A percentile compares a stretch with the other conserved stretches of the same genome.
phyloP scores from a whole-genome alignment of 2,797 vertebrate species.

The Characodon lateralis region DNA sequence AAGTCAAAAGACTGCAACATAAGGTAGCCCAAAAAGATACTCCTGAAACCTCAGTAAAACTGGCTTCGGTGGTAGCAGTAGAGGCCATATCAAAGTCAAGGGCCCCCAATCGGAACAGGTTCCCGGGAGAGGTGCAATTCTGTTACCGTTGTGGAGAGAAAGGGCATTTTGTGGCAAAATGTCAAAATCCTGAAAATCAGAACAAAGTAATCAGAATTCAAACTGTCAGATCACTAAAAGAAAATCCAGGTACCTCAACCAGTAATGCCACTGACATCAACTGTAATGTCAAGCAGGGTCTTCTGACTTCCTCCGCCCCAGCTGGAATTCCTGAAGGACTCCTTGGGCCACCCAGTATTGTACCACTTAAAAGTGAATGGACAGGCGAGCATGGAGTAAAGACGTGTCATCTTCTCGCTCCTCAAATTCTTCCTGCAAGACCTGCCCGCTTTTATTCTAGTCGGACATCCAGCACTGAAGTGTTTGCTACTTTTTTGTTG shows the following conservation, averaged over 20 bases:
- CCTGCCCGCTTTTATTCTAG: too few relatives aligned
- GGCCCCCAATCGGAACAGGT: background rate
- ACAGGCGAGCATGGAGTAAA: background rate
- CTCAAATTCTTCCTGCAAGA: too few relatives aligned
- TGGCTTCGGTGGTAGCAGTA: too few relatives aligned
- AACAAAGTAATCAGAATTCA: conserved; percentile 3
- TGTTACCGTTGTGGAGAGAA: background rate
- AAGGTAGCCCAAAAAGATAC: background rate
- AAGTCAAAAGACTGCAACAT: background rate
- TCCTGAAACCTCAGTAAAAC: background rate
- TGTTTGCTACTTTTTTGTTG: too few relatives aligned
- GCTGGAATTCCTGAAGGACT: conserved; percentile 23
- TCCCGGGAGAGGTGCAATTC: background rate
- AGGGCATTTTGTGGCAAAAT: background rate
- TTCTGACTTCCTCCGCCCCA: background rate
- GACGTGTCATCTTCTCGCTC: too few relatives aligned
- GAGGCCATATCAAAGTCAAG: too few relatives aligned
- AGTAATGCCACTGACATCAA: background rate
- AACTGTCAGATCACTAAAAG: background rate
- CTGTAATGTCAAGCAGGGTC: too few relatives aligned
- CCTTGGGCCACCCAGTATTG: conserved; percentile 26
- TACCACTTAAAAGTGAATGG: conserved; percentile 19
- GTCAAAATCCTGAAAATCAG: background rate
- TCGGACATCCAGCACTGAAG: too few relatives aligned
- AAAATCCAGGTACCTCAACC: background rate